Evolutionary conservation across 2,888 invertebrate species (phyloP).

Genomic region (Acleris laterana): DNA sequence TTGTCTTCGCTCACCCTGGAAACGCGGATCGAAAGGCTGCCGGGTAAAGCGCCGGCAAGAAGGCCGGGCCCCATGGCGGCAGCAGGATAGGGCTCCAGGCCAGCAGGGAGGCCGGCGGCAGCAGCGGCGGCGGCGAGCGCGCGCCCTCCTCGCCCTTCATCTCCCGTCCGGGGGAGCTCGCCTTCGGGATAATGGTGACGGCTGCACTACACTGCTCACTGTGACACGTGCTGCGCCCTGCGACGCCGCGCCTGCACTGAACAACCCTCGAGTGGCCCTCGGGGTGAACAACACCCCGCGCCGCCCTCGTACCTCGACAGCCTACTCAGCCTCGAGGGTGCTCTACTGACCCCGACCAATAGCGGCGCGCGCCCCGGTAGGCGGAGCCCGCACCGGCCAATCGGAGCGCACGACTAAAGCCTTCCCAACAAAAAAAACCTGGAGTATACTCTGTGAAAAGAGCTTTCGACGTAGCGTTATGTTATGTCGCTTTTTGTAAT

Average conservation of each 20-base stretch:
- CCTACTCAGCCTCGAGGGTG: constrained; percentile 83
- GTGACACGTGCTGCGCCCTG: constrained; percentile 78
- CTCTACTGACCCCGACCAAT: constrained; percentile 76
- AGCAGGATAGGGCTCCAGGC: constrained; percentile 90
- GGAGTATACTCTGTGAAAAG: constrained; percentile 83
- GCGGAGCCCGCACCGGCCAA: constrained; percentile 73
- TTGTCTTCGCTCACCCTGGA: constrained; percentile 86
- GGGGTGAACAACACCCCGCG: constrained; percentile 83
- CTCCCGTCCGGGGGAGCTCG: constrained; percentile 81
- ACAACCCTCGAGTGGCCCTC: constrained; percentile 84
- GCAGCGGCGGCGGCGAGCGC: constrained; percentile 71
- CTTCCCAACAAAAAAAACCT: constrained; percentile 78
- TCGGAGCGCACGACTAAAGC: constrained; percentile 57
- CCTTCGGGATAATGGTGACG: constrained; percentile 80
- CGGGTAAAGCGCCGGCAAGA: constrained; percentile 89
- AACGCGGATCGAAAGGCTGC: constrained; percentile 89
- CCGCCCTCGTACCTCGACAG: constrained; percentile 82
- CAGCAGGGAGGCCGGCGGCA: constrained; percentile 85
- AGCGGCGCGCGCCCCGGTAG: constrained; percentile 57
- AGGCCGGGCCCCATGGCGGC: constrained; percentile 90
- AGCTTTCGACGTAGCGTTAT: constrained; percentile 83
- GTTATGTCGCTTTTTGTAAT: constrained; percentile 84
- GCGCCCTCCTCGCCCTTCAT: constrained; percentile 81
- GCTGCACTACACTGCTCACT: constrained; percentile 61
- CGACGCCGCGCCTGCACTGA: constrained; percentile 81